Base-by-base conservation (phyloP, 1,140 invertebrate species). In the Brachionus calyciflorus region DNA sequence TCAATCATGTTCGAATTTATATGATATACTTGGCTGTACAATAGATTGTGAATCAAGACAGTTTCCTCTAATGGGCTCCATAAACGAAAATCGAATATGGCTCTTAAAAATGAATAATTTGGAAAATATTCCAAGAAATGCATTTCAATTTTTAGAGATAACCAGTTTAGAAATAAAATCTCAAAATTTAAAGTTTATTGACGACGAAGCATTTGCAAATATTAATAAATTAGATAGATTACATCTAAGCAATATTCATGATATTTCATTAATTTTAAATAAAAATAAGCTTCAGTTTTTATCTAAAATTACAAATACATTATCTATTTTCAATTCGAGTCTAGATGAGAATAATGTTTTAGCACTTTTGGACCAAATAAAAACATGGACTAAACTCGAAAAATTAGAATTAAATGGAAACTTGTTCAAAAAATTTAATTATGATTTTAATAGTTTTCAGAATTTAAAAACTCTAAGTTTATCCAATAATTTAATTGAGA, bases 401-500 rank as follows among this genome's bases (percentile, higher is more conserved):
- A 28, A 14, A 5, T 7, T 55, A 28, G 6, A 30, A n/a, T 28
- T 55, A 12, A 28, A 24, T 28, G 33, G 10, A 4, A 55, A 55
- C 33, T 30, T 14, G 12, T 55, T 55, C 17, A 1, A 55, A 28
- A 24, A 55, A 28, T 55, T 55, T 55, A 28, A 24, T 4, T 55
- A 55, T 28, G 53, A 55, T 55, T 55, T 55, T 28, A 55, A 28
- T 55, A 55, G 17, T 33, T 55, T 55, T 55, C 28, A 17, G 26
- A 2, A 10, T 3, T 55, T 55, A 55, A 30, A 5, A 6, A 12
- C 2, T 21, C 24, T 55, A 12, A n/a, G 10, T 55, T 28, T 55
- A 17, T 1, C 9, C 1, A 3, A 17, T 10, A 55, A 55, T 55
- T 55, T 5, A 14, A 55, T 55, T 10, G 19, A 24, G 33, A 55